These are phyloP conservation scores for Himalopsyche japonica DNA, from an alignment of 2,888 invertebrate species.

Conservation along the genomic window DNA sequence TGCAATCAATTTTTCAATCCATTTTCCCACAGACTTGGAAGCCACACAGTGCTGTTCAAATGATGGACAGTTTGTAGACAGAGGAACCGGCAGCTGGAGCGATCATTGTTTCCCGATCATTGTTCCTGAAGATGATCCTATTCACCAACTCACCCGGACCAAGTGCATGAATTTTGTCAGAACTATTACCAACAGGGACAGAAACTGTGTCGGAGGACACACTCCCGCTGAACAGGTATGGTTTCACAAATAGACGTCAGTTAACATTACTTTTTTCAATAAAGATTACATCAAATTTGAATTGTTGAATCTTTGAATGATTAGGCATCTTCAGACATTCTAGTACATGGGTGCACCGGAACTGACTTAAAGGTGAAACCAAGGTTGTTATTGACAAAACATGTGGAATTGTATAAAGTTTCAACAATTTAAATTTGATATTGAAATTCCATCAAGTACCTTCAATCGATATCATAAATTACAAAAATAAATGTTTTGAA, in stretches of 20 bases:
- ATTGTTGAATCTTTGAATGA: too few species aligned
- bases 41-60: conserved; percentile 65
- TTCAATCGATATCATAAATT: too few species aligned
- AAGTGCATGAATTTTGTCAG: conserved; percentile 76
- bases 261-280: background rate
- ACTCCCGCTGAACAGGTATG: conserved; percentile 73
- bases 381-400: too few species aligned
- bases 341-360: too few species aligned
- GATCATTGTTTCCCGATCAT: conserved; percentile 58
- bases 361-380: too few species aligned
- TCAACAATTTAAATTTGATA: too few species aligned
- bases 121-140: conserved; percentile 58
- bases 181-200: conserved; percentile 68
- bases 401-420: too few species aligned
- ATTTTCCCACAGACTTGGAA: conserved; percentile 54
- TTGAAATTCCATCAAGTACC: too few species aligned
- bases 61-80: conserved; percentile 58
- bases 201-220: conserved; percentile 64
- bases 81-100: conserved; percentile 46
- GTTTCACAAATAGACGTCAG: background rate
- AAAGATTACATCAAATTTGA: background rate
- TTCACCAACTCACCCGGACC: conserved; percentile 58
- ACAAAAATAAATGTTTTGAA: too few species aligned
- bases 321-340: too few species aligned
- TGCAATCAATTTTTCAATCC: too few species aligned